Evolutionary conservation across 1,140 invertebrate genomes (phyloP), one percentile per base, ranked within the genome.

Genomic region (Brachionus rotundiformis): DNA sequence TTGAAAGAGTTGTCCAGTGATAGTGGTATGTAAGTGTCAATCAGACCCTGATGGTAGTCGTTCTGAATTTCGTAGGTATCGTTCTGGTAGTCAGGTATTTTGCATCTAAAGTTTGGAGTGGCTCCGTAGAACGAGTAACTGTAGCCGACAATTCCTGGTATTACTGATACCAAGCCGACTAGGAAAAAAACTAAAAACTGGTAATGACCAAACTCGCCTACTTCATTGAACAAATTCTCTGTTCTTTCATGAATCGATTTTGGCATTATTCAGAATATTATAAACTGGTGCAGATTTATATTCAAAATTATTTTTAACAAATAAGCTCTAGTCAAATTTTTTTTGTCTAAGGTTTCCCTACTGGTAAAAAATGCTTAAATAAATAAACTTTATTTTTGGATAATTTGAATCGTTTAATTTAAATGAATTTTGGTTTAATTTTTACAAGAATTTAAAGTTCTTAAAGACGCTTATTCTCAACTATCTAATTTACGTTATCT

Each of bases 11-110:
- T 7, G 31, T 25, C 71, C 1, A 10, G 6, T 25, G 13, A 47
- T 4, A 41, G 19, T 13, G 71, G 71, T 39, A 75, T 75, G 31
- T 41, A 47, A 5, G 0, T 39, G 19, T 75, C 71, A 11, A 75
- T 16, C 31, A 75, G 36, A 16, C 36, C 25, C 25, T 29, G 31
- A 25, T 75, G 71, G 31, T 33, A 39, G 33, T 39, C 36, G 33
- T 25, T 47, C 13, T 75, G 71, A 8, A 75, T 47, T 75, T 75
- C 71, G 25, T 75, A 75, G 13, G 71, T 75, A 25, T 75, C 71
- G n/a, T 75, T 75, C 10, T 39, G 7, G 10, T 33, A 47, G 25
- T 7, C 71, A 6, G 71, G 71, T 25, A 75, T 47, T 75, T 47
- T 39, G 16, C 71, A 75, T 39, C 71, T 23, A 25, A 75, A 75